Percentiles rank a stretch among this genome's conserved stretches.
Evolutionary conservation across 2,113 vertebrate genomes (phyloP).

Genomic region (Pelobates fuscus): DNA sequence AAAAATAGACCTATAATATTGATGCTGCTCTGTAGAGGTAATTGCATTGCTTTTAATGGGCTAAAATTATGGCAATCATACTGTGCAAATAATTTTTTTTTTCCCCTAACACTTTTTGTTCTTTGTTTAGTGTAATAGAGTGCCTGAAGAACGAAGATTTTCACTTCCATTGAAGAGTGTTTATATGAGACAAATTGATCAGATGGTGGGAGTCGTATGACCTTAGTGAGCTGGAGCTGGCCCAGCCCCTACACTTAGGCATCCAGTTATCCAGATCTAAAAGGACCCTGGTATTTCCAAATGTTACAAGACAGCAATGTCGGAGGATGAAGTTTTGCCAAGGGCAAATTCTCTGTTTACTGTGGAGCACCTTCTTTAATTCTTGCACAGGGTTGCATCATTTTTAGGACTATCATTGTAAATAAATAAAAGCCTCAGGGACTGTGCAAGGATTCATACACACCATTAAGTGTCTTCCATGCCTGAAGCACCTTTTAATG

Average conservation of each 20-base stretch:
- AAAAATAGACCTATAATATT: too few relatives aligned
- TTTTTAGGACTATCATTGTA: not conserved
- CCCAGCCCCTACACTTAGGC: not conserved
- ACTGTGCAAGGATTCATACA: not conserved
- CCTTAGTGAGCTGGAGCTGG: not conserved
- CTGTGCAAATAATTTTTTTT: too few relatives aligned
- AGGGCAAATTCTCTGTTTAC: not conserved
- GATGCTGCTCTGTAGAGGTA: too few relatives aligned
- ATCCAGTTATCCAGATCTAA: not conserved
- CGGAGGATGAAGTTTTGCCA: not conserved
- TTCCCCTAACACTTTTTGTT: not conserved
- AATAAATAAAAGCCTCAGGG: conserved; percentile 23
- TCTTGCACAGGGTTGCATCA: not conserved
- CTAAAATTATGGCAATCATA: too few relatives aligned
- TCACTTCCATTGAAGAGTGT: conserved; percentile 89
- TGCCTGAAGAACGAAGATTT: conserved; percentile 88
- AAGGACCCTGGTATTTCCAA: not conserved
- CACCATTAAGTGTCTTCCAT: conserved; percentile 18
- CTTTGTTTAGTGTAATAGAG: conserved; percentile 81
- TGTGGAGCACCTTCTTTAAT: not conserved
- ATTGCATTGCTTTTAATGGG: too few relatives aligned
- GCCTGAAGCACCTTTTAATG: not conserved
- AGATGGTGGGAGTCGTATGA: conserved; percentile 94
- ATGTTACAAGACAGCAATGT: not conserved
- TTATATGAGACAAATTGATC: conserved; percentile 98